These are phyloP conservation scores for Diabrotica undecimpunctata DNA, from an alignment of 1,140 invertebrate genomes.

Conservation along the genomic window DNA sequence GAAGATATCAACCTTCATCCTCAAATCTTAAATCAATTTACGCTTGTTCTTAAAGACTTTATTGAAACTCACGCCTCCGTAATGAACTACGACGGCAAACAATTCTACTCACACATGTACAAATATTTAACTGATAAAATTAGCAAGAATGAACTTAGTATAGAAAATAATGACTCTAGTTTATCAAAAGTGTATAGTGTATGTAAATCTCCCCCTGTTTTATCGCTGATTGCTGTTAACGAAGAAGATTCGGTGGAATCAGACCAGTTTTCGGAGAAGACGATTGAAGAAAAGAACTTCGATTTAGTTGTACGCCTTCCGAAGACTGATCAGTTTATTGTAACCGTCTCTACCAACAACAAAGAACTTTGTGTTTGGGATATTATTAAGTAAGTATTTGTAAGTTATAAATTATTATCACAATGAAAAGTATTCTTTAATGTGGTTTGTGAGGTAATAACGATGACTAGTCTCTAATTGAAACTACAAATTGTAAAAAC, in stretches of 20 bases:
- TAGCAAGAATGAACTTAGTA: slow-evolving; percentile 36
- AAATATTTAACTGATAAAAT: slow-evolving; percentile 53
- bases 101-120: slow-evolving; percentile 68
- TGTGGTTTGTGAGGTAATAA: too few species aligned
- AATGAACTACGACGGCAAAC: slow-evolving; percentile 69
- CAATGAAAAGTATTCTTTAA: too few species aligned
- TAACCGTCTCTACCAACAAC: slow-evolving; percentile 66
- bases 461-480: background rate
- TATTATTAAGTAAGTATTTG: slow-evolving; percentile 56
- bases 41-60: slow-evolving; percentile 60
- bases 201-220: slow-evolving; percentile 51
- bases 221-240: slow-evolving; percentile 53
- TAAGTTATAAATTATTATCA: background rate
- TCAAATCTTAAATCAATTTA: slow-evolving; percentile 53
- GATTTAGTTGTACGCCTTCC: slow-evolving; percentile 58
- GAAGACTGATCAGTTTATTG: slow-evolving; percentile 61
- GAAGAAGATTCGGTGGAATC: slow-evolving; percentile 26
- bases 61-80: slow-evolving; percentile 63
- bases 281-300: slow-evolving; percentile 33
- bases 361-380: slow-evolving; percentile 81
- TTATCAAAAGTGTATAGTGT: slow-evolving; percentile 48
- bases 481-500: too few species aligned
- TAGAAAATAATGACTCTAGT: slow-evolving; percentile 28
- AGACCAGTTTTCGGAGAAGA: background rate
- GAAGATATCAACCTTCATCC: slow-evolving; percentile 61